Conservation (phyloP, 2,797 vertebrate genomes). For the Sebastolobus alascanus region DNA sequence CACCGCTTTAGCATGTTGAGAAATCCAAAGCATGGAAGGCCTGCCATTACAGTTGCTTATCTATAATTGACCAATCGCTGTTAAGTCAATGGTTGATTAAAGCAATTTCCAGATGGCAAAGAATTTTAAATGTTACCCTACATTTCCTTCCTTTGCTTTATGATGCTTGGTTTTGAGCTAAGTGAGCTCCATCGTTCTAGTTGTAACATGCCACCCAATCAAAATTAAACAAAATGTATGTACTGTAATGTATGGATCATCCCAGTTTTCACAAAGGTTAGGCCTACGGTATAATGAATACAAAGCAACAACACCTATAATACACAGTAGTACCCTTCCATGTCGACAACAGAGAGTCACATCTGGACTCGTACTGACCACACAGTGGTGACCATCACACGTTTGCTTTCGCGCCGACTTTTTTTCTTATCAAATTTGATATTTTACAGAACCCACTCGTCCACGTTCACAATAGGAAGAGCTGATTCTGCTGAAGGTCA, state of each 20-base stretch:
- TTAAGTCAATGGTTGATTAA: neutral
- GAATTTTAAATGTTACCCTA: neutral
- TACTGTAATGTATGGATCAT: neutral
- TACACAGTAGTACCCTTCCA: constrained; percentile 5
- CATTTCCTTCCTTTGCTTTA: neutral
- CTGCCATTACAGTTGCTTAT: neutral
- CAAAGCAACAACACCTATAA: constrained; percentile 26
- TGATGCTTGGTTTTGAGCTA: neutral
- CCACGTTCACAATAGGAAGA: constrained; percentile 87
- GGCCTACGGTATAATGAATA: constrained; percentile 12
- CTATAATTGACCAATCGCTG: neutral
- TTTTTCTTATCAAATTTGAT: constrained; percentile 86
- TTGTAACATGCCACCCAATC: neutral
- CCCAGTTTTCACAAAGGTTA: constrained; percentile 30
- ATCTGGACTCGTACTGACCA: constrained; percentile 38
- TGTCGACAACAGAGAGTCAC: constrained; percentile 37
- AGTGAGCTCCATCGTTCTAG: neutral
- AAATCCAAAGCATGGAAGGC: neutral
- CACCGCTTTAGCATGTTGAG: neutral
- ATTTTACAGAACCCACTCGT: constrained; percentile 84
- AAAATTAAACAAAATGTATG: neutral
- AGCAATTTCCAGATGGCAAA: neutral
- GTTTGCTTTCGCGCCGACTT: constrained; percentile 77
- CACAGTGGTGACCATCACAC: constrained; percentile 44
- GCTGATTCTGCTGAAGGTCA: constrained; percentile 92